Conservation (phyloP, 2,113 vertebrate species). For the Colaptes auratus region DNA sequence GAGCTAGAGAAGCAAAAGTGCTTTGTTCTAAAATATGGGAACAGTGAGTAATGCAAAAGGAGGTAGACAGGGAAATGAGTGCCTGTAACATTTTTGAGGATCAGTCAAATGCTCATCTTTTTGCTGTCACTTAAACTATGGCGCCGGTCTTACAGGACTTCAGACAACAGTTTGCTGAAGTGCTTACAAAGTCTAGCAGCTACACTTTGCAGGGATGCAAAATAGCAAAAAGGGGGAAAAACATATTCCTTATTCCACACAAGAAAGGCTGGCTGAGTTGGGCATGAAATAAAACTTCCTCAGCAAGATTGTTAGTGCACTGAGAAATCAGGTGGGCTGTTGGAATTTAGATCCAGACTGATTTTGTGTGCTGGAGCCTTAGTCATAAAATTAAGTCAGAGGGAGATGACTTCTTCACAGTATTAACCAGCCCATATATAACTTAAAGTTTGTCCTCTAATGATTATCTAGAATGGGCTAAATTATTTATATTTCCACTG, state of each 20-base stretch:
- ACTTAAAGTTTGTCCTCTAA: not conserved
- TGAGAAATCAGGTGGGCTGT: not conserved
- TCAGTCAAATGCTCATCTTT: not conserved
- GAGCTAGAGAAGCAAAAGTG: not conserved
- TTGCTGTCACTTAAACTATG: not conserved
- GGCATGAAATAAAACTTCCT: not conserved
- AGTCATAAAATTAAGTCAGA: not conserved
- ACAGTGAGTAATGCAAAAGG: not conserved
- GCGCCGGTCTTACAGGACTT: not conserved
- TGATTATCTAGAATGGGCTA: not conserved
- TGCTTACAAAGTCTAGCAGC: not conserved
- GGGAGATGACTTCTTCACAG: not conserved
- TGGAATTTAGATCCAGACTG: not conserved
- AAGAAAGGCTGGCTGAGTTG: not conserved
- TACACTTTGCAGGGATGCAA: not conserved
- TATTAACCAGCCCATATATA: not conserved
- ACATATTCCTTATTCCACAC: not conserved
- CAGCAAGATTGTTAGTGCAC: not conserved
- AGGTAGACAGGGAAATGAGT: not conserved
- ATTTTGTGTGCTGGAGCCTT: not conserved
- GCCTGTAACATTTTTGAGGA: not conserved
- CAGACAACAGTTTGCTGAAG: not conserved
- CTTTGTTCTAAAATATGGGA: slow-evolving; percentile 16
- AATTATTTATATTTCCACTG: not conserved
- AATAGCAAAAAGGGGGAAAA: not conserved